A percentile compares a stretch with the other conserved stretches of the same genome.
Conservation (phyloP, 2,797 vertebrate species). For the Sarcoramphus papa region DNA sequence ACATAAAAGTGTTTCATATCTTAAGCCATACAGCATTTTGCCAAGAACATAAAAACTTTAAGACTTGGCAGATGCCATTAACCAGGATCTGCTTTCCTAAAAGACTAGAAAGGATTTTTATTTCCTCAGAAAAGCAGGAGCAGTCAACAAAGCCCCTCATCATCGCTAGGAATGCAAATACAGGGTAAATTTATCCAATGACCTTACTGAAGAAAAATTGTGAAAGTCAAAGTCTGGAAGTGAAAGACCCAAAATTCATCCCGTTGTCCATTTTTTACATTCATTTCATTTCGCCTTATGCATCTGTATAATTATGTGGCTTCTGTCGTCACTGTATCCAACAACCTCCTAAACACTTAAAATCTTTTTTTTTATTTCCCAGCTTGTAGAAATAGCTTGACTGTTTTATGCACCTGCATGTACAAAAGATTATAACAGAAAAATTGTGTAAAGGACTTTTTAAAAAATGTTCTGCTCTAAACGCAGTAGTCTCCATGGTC, state of each 20-base stretch:
- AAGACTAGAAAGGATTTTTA: background rate
- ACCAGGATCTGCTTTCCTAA: background rate
- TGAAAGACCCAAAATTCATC: background rate
- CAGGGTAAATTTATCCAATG: background rate
- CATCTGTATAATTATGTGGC: background rate
- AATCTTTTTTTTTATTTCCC: background rate
- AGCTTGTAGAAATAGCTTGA: background rate
- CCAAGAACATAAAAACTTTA: background rate
- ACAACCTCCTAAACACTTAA: background rate
- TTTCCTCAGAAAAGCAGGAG: background rate
- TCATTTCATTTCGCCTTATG: background rate
- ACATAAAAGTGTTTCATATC: background rate
- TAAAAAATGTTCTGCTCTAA: background rate
- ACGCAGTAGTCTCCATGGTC: background rate
- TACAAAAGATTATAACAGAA: background rate
- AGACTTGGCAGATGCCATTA: background rate
- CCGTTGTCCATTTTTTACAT: background rate
- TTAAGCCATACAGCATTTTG: background rate
- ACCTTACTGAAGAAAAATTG: background rate
- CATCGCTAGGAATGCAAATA: background rate
- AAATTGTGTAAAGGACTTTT: background rate
- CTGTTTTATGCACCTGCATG: background rate
- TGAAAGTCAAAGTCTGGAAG: background rate
- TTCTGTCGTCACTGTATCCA: background rate
- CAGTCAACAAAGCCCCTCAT: background rate